Evolutionary conservation across 2,888 invertebrate species (phyloP), one percentile per base, ranked within the genome.

Genomic region (Isotomurus palustris): DNA sequence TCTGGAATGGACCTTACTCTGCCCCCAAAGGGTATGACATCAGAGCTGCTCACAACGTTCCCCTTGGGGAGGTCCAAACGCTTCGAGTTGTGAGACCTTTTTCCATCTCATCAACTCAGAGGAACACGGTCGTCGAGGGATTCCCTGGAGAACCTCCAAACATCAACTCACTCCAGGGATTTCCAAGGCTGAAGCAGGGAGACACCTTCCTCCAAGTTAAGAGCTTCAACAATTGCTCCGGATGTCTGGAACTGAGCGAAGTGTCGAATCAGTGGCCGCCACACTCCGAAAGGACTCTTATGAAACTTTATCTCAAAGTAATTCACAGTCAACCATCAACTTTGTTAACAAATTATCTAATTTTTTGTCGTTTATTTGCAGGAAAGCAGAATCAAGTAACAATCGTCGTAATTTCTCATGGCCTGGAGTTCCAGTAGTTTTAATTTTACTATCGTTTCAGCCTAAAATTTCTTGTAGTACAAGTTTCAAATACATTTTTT

Each of bases 11-110:
- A 32, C 60, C 68, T 29, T 66, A 64, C 58, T 67, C 69, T 21
- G 60, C 69, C n/a, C 58, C 59, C 3, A 52, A 45, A 12, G 67
- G 67, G 3, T 69, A 66, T 49, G 66, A 66, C 35, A 53, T 67
- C 1, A 22, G 69, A 40, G 52, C 64, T 27, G 67, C 67, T 14
- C 61, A 64, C 53, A 69, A 68, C 51, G 64, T 66, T 36, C 61
- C 59, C 29, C 58, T 59, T 61, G 68, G 68, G 21, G 53, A 68
- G 53, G 66, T 68, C 40, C 58, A 36, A 40, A 50, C 45, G 44
- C 62, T 68, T 14, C 58, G 60, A n/a, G 65, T 67, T 25, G 68
- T 68, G 35, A 44, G 38, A 45, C 59, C 68, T 1, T 67, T 66
- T 45, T 62, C 64, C 12, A 49, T 35, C 10, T 49, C 49, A 17